Conservation (phyloP, 2,113 vertebrate genomes). For the Sinocyclocheilus anophthalmus region DNA sequence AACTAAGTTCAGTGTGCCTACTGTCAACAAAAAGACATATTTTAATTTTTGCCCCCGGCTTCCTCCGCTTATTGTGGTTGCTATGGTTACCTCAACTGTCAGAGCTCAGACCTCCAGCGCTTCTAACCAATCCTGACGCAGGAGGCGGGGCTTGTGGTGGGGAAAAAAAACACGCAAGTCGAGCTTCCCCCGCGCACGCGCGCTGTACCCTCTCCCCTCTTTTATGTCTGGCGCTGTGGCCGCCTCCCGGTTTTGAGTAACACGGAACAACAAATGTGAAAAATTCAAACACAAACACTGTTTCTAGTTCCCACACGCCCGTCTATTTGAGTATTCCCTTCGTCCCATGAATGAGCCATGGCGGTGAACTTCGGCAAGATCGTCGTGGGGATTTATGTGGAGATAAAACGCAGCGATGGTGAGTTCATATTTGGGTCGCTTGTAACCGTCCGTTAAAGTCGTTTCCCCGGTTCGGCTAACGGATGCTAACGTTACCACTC, state of each 20-base stretch:
- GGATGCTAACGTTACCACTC: constrained; percentile 5
- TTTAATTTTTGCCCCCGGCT: background rate
- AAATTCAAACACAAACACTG: constrained; percentile 60
- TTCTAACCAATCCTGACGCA: background rate
- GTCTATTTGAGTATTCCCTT: constrained; percentile 52
- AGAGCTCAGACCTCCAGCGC: background rate
- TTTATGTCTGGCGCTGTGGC: constrained; percentile 51
- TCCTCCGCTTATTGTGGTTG: background rate
- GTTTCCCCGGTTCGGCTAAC: constrained; percentile 29
- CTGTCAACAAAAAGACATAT: background rate
- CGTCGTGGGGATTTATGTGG: constrained; percentile 91
- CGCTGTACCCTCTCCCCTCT: constrained; percentile 17
- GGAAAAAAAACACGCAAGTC: background rate
- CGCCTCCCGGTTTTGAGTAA: constrained; percentile 59
- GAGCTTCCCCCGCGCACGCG: constrained; percentile 45
- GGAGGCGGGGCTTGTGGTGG: background rate
- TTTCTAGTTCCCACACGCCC: constrained; percentile 1
- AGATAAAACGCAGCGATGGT: constrained; percentile 96
- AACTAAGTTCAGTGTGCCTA: background rate
- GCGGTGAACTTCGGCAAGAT: constrained; percentile 90
- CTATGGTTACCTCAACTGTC: background rate
- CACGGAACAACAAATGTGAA: constrained; percentile 57
- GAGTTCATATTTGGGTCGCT: constrained; percentile 68
- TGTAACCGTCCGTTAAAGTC: constrained; percentile 34
- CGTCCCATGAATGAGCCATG: constrained; percentile 81